phyloP scores from a whole-genome alignment of 2,888 invertebrate genomes.

The Tholera decimalis region DNA sequence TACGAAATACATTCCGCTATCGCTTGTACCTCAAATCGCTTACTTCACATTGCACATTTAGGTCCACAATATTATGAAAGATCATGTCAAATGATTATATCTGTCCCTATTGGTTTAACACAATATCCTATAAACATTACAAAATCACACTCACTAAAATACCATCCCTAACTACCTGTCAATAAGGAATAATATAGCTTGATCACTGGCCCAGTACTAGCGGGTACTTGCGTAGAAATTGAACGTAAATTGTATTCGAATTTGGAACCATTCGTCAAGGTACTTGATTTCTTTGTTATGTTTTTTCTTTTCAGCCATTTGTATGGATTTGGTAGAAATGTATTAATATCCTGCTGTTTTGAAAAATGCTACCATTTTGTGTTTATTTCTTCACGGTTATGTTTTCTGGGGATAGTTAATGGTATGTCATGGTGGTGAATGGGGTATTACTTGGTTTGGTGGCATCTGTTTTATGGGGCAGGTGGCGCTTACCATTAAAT shows the following conservation, averaged over 20 bases:
- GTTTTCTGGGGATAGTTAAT: conserved; percentile 46
- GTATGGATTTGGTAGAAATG: conserved; percentile 66
- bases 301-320: conserved; percentile 68
- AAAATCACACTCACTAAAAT: background rate
- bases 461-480: conserved; percentile 52
- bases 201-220: background rate
- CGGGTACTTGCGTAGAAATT: conserved; percentile 48
- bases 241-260: conserved; percentile 74
- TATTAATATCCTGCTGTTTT: conserved; percentile 59
- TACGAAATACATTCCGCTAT: conserved; percentile 5
- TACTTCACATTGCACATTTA: conserved; percentile 74
- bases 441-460: conserved; percentile 13
- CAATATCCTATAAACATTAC: conserved; percentile 65
- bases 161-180: fast-evolving
- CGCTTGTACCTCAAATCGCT: conserved; percentile 59
- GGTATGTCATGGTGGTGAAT: conserved; percentile 47
- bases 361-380: conserved; percentile 45
- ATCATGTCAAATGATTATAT: conserved; percentile 86
- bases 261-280: conserved; percentile 84
- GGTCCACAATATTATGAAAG: conserved; percentile 83
- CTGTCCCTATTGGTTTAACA: conserved; percentile 77
- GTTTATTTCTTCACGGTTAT: conserved; percentile 46
- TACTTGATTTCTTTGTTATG: conserved; percentile 73
- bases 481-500: conserved; percentile 40
- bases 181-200: conserved; percentile 22